phyloP scores from a whole-genome alignment of 2,113 vertebrate genomes.

The Axis porcinus region DNA sequence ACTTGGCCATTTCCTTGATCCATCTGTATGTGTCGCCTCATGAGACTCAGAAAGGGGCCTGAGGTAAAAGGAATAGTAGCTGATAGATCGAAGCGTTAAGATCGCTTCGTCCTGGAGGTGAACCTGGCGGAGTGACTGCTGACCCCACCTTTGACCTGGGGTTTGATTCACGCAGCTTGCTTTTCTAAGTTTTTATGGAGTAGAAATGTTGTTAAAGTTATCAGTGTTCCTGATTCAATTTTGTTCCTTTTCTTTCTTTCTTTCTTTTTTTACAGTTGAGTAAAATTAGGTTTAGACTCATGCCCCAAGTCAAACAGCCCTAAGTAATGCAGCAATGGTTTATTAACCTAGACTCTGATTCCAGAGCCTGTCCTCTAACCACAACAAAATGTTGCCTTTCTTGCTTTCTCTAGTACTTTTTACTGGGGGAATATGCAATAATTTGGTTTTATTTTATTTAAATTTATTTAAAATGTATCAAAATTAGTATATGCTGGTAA shows the following conservation, averaged over 20 bases:
- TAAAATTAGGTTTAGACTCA: background rate
- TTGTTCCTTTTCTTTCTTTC: background rate
- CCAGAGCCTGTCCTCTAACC: background rate
- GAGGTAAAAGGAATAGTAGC: background rate
- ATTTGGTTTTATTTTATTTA: constrained; percentile 12
- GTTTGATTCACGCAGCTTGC: background rate
- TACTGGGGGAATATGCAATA: constrained; percentile 17
- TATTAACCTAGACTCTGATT: background rate
- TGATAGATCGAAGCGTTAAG: background rate
- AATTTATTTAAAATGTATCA: background rate
- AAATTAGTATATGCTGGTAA: background rate
- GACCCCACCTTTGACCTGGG: background rate
- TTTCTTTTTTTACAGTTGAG: background rate
- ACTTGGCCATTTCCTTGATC: background rate
- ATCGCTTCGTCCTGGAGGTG: background rate
- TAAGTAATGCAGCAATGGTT: background rate
- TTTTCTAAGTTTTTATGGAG: background rate
- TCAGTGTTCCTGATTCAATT: background rate
- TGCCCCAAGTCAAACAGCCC: background rate
- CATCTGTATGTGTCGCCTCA: background rate
- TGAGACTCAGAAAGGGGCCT: background rate
- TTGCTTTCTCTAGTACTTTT: constrained; percentile 4
- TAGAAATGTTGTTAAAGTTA: background rate
- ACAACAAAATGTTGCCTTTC: background rate
- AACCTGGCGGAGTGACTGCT: background rate